These are phyloP conservation scores for Characodon lateralis DNA, from an alignment of 2,797 vertebrate species.

Conservation along the genomic window DNA sequence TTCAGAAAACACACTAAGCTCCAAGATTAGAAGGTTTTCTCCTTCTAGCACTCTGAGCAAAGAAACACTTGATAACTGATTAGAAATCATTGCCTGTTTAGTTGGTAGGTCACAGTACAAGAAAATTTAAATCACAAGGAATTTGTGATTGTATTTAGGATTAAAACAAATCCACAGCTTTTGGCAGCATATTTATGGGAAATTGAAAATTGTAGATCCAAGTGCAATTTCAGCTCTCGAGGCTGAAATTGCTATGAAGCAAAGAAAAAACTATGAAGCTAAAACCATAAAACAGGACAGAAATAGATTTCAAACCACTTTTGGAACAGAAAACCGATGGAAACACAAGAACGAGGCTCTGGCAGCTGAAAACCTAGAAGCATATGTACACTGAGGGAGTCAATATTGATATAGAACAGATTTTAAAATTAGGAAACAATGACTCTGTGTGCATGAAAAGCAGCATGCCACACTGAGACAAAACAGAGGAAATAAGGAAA, in stretches of 20 bases:
- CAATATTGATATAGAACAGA: conserved; percentile 3
- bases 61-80: not conserved
- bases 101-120: not conserved
- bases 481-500: conserved; percentile 5
- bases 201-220: too few species aligned
- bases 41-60: not conserved
- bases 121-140: not conserved
- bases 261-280: not conserved
- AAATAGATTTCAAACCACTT: not conserved
- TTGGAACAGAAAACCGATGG: not conserved
- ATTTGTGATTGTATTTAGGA: not conserved
- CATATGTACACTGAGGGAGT: not conserved
- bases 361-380: not conserved
- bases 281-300: not conserved
- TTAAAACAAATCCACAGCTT: not conserved
- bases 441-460: not conserved
- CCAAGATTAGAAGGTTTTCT: conserved; percentile 1
- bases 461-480: not conserved
- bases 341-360: not conserved
- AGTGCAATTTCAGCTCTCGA: not conserved
- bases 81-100: not conserved
- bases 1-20: conserved; percentile 6
- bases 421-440: not conserved
- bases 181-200: not conserved
- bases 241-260: too few species aligned